These are phyloP conservation scores for Elymnias hypermnestra DNA, from an alignment of 1,140 invertebrate species.

Conservation along the genomic window DNA sequence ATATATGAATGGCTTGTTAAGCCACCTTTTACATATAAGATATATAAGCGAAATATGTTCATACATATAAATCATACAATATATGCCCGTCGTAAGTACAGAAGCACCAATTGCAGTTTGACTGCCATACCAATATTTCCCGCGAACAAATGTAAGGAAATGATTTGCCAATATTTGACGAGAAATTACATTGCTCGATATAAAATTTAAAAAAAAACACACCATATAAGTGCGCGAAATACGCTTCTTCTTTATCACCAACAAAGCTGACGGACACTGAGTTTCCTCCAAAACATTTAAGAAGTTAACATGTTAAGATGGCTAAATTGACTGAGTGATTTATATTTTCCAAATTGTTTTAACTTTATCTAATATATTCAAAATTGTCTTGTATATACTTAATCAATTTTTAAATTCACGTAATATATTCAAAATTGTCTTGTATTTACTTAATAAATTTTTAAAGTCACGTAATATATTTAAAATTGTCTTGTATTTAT, in stretches of 20 bases:
- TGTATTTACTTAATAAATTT: too few species aligned
- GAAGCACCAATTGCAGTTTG: conserved; percentile 66
- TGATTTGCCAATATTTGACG: conserved; percentile 19
- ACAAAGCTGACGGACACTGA: conserved; percentile 7
- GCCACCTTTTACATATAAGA: conserved; percentile 34
- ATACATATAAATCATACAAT: conserved; percentile 48
- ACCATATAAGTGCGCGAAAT: conserved; percentile 10
- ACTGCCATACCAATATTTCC: conserved; percentile 49
- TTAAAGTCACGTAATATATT: too few species aligned
- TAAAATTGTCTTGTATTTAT: too few species aligned
- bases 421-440: too few species aligned
- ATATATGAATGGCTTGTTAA: conserved; percentile 20
- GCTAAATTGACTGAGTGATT: too few species aligned
- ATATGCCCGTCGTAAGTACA: conserved; percentile 69
- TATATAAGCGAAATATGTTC: conserved; percentile 53
- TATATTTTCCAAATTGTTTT: too few species aligned
- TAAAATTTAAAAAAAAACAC: not conserved
- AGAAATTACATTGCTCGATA: conserved; percentile 13
- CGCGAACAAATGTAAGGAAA: conserved; percentile 25
- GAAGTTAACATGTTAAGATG: too few species aligned
- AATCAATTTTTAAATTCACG: too few species aligned
- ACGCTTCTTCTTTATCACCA: conserved; percentile 9
- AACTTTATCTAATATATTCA: too few species aligned
- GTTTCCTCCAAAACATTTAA: too few species aligned
- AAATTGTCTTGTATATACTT: too few species aligned